These are phyloP conservation scores for Podarcis muralis DNA, from an alignment of 2,113 vertebrate genomes.

Conservation along the genomic window DNA sequence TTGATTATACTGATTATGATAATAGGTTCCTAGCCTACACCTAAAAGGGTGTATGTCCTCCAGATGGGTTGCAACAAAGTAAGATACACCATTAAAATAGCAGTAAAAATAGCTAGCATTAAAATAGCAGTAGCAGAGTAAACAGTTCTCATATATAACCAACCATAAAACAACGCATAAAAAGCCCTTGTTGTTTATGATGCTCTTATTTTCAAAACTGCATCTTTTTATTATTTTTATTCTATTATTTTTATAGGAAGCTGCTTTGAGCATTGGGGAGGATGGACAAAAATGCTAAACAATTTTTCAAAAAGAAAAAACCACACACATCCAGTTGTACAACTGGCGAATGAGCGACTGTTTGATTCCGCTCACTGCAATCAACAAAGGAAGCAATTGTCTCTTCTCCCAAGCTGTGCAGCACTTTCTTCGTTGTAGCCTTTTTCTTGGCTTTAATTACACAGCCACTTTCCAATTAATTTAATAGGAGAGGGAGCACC, in stretches of 20 bases:
- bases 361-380: not conserved
- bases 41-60: no score
- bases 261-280: not conserved
- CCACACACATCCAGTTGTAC: not conserved
- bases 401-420: not conserved
- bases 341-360: not conserved
- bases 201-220: not conserved
- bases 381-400: not conserved
- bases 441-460: not conserved
- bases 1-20: not conserved
- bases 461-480: not conserved
- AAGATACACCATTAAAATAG: no score
- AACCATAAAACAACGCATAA: no score
- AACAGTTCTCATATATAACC: no score
- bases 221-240: no score
- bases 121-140: no score
- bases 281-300: not conserved
- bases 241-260: not conserved
- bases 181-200: no score
- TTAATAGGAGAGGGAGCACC: not conserved
- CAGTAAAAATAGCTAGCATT: no score
- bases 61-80: no score
- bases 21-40: no score
- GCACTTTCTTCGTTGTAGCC: no score
- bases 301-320: no score